phyloP scores from a whole-genome alignment of 2,797 vertebrate genomes.

The Hemibagrus guttatus region DNA sequence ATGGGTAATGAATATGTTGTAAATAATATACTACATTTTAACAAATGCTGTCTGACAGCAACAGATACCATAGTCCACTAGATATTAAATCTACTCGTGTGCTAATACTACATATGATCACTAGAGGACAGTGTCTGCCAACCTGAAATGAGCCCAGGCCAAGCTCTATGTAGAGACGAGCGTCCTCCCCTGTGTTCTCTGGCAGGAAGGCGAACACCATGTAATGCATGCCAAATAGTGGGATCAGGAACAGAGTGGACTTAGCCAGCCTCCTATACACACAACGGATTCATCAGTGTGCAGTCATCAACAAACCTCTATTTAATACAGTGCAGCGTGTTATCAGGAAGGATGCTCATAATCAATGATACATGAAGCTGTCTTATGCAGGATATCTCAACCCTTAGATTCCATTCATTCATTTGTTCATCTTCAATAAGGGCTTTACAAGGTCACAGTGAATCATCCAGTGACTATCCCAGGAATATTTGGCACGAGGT shows the following conservation, averaged over 20 bases:
- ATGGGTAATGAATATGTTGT: not conserved
- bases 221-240: conserved; percentile 96
- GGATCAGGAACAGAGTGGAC: conserved; percentile 96
- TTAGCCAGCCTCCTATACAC: conserved; percentile 89
- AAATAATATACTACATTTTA: not conserved
- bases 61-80: not conserved
- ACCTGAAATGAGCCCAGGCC: conserved; percentile 96
- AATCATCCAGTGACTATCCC: not conserved
- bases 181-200: conserved; percentile 82
- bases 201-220: conserved; percentile 94
- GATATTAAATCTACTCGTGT: not conserved
- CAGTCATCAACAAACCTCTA: not conserved
- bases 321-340: not conserved
- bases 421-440: not conserved
- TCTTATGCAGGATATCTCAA: not conserved
- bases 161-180: conserved; percentile 89
- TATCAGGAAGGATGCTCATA: not conserved
- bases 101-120: conserved; percentile 3
- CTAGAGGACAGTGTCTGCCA: conserved; percentile 17
- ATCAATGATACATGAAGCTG: not conserved
- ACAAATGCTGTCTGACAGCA: not conserved
- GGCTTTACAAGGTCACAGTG: not conserved
- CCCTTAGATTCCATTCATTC: not conserved
- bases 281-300: conserved; percentile 7
- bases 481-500: not conserved